Evolutionary conservation across 2,888 invertebrate species (phyloP).

Genomic region (Chymomyza fuscimana): DNA sequence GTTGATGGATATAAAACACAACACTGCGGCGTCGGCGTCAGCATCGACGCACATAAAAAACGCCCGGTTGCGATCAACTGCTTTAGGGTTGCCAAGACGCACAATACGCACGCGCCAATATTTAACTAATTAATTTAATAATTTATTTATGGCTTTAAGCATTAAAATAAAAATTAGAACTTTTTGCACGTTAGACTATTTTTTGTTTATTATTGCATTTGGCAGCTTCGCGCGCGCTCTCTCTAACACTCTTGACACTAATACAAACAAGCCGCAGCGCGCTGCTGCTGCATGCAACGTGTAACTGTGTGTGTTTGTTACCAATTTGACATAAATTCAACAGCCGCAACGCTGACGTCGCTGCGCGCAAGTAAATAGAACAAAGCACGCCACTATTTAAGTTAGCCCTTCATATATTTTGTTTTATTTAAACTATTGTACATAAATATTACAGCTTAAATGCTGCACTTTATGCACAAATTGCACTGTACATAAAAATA

Average conservation of each 20-base stretch:
- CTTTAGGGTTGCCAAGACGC: conserved; percentile 44
- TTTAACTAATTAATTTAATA: no score
- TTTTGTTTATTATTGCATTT: conserved; percentile 65
- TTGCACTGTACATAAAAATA: conserved; percentile 23
- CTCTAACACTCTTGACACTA: conserved; percentile 26
- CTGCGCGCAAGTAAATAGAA: conserved; percentile 69
- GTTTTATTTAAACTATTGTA: conserved; percentile 1
- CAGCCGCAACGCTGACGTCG: conserved; percentile 76
- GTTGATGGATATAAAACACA: conserved; percentile 57
- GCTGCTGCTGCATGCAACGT: conserved; percentile 45
- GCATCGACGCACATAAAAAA: conserved; percentile 23
- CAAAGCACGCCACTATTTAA: conserved; percentile 36
- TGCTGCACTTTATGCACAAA: conserved; percentile 39
- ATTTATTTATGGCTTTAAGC: neutral
- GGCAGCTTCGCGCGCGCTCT: conserved; percentile 45
- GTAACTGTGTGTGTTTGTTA: conserved; percentile 59
- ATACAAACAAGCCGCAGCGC: conserved; percentile 19
- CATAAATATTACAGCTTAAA: conserved; percentile 38
- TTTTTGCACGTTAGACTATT: conserved; percentile 39
- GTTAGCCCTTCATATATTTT: neutral
- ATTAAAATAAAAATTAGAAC: conserved; percentile 23
- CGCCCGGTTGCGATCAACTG: conserved; percentile 24
- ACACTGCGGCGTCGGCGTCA: conserved; percentile 29
- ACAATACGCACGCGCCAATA: conserved; percentile 17
- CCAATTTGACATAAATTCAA: conserved; percentile 79